Evolutionary conservation across 2,797 vertebrate species (phyloP).

Genomic region (Eulemur albifrons): DNA sequence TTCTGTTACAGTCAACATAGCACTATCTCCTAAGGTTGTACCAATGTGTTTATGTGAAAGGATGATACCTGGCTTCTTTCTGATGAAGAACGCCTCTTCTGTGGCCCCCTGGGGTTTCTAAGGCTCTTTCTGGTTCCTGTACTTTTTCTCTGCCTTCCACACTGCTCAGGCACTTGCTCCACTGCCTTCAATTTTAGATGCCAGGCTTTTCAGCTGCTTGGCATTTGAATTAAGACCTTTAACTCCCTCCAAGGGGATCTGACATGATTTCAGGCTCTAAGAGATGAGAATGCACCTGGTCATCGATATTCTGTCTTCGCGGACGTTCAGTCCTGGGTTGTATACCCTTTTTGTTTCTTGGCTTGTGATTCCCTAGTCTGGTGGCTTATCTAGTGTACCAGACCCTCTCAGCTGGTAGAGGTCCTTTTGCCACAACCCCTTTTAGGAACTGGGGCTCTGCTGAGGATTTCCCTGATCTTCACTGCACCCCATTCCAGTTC

Average conservation of each 20-base stretch:
- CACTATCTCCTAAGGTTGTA: background rate
- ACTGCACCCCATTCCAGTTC: background rate
- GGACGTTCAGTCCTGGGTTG: background rate
- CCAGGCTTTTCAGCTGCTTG: background rate
- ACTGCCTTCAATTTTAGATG: background rate
- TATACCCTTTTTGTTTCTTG: background rate
- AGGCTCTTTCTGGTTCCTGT: background rate
- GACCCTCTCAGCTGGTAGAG: background rate
- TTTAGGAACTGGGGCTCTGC: background rate
- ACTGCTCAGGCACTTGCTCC: background rate
- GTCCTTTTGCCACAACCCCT: background rate
- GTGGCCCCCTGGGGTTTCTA: background rate
- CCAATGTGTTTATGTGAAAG: background rate
- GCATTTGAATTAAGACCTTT: background rate
- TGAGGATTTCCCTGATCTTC: background rate
- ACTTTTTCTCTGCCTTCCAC: background rate
- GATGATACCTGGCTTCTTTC: rapidly evolving
- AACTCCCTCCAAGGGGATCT: background rate
- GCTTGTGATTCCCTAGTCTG: background rate
- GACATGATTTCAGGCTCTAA: background rate
- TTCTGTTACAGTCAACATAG: background rate
- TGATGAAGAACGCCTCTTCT: background rate
- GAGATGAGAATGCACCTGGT: background rate
- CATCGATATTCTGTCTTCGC: background rate
- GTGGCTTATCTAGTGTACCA: background rate